These are phyloP conservation scores for Cylloceria caligata DNA, from an alignment of 2,888 invertebrate genomes.

Conservation along the genomic window DNA sequence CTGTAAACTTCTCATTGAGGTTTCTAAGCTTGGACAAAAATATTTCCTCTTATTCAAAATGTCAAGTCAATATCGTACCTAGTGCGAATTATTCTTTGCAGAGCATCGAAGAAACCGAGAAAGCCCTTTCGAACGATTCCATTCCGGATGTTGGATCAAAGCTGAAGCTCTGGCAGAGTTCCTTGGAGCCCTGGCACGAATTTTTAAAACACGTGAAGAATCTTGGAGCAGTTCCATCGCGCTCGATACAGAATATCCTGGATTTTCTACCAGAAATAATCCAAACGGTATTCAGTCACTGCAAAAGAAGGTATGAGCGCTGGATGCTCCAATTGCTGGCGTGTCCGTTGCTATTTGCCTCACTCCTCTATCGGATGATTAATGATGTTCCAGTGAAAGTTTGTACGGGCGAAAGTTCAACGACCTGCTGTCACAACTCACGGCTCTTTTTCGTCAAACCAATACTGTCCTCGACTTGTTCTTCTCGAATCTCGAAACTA, in stretches of 20 bases:
- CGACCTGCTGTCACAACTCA: conserved; percentile 72
- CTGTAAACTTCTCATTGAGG: conserved; percentile 52
- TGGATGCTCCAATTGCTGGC: conserved; percentile 17
- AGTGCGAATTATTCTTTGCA: conserved; percentile 13
- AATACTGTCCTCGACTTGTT: conserved; percentile 75
- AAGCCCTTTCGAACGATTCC: conserved; percentile 31
- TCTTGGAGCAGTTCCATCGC: conserved; percentile 68
- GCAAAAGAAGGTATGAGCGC: conserved; percentile 75
- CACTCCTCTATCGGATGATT: conserved; percentile 25
- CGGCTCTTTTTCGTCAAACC: conserved; percentile 76
- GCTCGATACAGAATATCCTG: conserved; percentile 72
- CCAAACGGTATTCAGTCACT: conserved; percentile 74
- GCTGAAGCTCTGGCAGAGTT: conserved; percentile 66
- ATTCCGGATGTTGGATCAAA: conserved; percentile 34
- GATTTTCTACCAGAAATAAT: conserved; percentile 73
- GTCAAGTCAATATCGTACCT: not conserved
- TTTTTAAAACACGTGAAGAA: conserved; percentile 74
- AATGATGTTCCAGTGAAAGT: conserved; percentile 72
- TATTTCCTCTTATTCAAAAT: not conserved
- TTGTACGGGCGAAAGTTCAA: conserved; percentile 73
- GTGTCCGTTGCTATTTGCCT: conserved; percentile 41
- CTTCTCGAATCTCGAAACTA: conserved; percentile 74
- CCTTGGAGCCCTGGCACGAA: conserved; percentile 77
- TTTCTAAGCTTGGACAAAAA: not conserved
- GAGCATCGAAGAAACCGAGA: conserved; percentile 61